These are phyloP conservation scores for Dryas iulia DNA, from an alignment of 1,140 invertebrate genomes.

Conservation along the genomic window DNA sequence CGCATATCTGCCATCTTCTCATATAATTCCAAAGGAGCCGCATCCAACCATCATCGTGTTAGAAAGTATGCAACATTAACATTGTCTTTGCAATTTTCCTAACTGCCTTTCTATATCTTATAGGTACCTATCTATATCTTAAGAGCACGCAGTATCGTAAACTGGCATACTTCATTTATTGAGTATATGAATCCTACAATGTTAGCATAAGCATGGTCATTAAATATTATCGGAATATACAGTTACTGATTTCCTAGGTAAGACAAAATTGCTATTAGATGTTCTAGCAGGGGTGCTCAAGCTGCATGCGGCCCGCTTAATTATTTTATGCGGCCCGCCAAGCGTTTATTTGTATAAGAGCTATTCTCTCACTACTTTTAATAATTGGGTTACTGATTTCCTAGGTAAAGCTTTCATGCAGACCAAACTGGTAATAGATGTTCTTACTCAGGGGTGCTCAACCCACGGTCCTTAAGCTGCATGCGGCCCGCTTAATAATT, in stretches of 20 bases:
- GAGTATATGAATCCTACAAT: constrained; percentile 3
- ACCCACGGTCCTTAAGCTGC: no score
- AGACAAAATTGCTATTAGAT: neutral
- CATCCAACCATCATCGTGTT: neutral
- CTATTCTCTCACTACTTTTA: no score
- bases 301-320: no score
- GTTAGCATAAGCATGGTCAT: neutral
- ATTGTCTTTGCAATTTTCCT: constrained; percentile 5
- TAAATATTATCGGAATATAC: neutral
- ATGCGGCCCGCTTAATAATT: no score
- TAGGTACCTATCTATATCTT: constrained; percentile 5
- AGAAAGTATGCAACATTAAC: neutral
- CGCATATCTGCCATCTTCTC: no score
- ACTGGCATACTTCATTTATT: constrained; percentile 2
- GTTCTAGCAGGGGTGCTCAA: no score
- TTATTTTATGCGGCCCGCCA: no score
- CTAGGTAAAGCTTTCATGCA: neutral
- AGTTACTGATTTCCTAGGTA: neutral
- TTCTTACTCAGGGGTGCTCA: no score
- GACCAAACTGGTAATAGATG: neutral
- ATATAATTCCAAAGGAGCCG: neutral
- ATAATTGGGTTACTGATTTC: neutral
- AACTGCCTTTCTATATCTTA: constrained; percentile 9
- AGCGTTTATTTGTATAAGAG: no score
- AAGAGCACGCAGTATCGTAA: constrained; percentile 4